Evolutionary conservation across 1,140 invertebrate species (phyloP).

Genomic region (Neelides sp.): DNA sequence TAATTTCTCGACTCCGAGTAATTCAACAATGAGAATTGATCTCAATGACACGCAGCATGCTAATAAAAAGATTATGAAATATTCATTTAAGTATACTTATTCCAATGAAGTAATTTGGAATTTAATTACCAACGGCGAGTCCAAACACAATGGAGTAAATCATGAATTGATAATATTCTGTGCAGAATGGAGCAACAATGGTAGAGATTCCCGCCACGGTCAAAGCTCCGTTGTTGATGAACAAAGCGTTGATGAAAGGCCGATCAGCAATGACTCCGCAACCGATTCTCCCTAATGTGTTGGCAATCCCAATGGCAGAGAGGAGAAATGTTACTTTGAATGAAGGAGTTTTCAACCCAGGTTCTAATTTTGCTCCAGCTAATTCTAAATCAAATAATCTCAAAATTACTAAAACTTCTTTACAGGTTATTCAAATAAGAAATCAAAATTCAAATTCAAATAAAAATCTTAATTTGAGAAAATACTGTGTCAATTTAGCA

Average conservation of each 20-base stretch:
- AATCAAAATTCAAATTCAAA: too few species aligned
- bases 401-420: too few species aligned
- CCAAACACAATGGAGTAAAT: conserved; percentile 79
- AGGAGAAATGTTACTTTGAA: conserved; percentile 58
- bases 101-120: not conserved
- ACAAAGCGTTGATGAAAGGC: conserved; percentile 61
- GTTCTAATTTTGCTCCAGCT: too few species aligned
- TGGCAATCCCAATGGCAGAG: conserved; percentile 76
- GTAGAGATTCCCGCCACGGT: conserved; percentile 67
- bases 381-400: too few species aligned
- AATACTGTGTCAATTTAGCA: too few species aligned
- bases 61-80: conserved; percentile 39
- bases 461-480: too few species aligned
- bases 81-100: not conserved
- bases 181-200: conserved; percentile 61
- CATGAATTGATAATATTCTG: conserved; percentile 42
- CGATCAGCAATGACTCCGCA: conserved; percentile 68
- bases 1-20: conserved; percentile 76
- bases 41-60: conserved; percentile 80
- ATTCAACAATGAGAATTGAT: conserved; percentile 81
- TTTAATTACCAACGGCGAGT: conserved; percentile 70
- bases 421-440: too few species aligned
- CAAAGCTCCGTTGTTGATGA: conserved; percentile 77
- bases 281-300: conserved; percentile 71
- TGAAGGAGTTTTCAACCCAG: too few species aligned